Percentiles rank a stretch among this genome's conserved stretches.
phyloP scores from a whole-genome alignment of 1,140 invertebrate species.

The Aphelinus certus region DNA sequence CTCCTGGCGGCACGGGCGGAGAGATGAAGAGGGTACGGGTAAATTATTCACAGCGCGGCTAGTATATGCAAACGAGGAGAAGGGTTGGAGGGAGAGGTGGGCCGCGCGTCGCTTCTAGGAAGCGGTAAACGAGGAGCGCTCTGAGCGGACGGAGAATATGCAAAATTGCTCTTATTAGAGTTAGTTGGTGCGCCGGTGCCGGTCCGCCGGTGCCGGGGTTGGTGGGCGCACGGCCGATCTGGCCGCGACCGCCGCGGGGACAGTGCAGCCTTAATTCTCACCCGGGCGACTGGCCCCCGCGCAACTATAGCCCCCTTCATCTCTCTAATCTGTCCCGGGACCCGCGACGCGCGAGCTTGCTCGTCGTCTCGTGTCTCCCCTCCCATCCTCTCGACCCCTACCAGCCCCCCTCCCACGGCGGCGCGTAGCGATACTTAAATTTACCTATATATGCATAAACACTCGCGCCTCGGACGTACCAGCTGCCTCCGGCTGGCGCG shows the following conservation, averaged over 20 bases:
- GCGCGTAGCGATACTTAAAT: constrained; percentile 8
- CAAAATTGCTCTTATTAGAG: constrained; percentile 63
- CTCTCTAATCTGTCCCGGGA: constrained; percentile 18
- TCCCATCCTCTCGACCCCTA: no score
- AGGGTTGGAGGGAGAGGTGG: constrained; percentile 43
- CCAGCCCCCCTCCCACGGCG: no score
- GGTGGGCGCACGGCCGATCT: background rate
- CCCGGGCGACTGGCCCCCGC: background rate
- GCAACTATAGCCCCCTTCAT: background rate
- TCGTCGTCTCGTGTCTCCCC: background rate
- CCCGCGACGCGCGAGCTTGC: background rate
- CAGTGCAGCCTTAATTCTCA: background rate
- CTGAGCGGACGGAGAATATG: constrained; percentile 54
- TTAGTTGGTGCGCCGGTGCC: constrained; percentile 41
- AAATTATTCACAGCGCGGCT: constrained; percentile 60
- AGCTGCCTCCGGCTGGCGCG: no score
- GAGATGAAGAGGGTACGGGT: constrained; percentile 29
- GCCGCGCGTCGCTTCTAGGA: constrained; percentile 29
- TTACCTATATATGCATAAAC: constrained; percentile 22
- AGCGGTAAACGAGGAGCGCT: constrained; percentile 42
- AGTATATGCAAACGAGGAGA: constrained; percentile 61
- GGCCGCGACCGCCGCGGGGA: background rate
- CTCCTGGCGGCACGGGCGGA: no score
- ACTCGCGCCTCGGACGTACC: background rate
- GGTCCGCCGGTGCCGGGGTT: constrained; percentile 31